Percentiles rank a stretch among this genome's conserved stretches.
Conservation (phyloP, 2,888 invertebrate species). For the Yponomeuta plumbellus region DNA sequence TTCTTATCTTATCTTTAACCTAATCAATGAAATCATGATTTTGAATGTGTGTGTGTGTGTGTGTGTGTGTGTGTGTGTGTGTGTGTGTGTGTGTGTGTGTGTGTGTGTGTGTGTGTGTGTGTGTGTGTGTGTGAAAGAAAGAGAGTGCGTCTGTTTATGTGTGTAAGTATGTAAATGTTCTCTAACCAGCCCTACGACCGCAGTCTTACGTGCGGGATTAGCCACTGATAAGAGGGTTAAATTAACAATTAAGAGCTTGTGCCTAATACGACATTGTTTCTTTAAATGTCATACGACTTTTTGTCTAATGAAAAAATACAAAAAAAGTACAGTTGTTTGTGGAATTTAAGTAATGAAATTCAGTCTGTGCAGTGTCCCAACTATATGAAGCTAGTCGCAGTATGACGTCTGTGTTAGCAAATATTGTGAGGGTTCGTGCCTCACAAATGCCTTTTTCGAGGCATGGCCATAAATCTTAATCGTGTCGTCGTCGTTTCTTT, state of each 20-base stretch:
- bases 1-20: too few species aligned
- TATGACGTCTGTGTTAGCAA: neutral
- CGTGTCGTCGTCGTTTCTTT: conserved; percentile 15
- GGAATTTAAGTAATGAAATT: neutral
- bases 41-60: too few species aligned
- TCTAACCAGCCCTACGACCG: too few species aligned
- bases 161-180: too few species aligned
- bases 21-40: too few species aligned
- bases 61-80: too few species aligned
- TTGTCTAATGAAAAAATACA: neutral
- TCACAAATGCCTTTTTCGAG: conserved; percentile 1
- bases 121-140: too few species aligned
- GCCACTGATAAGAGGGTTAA: too few species aligned
- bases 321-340: neutral
- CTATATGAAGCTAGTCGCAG: neutral
- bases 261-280: neutral
- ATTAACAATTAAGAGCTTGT: neutral
- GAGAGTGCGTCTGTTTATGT: too few species aligned
- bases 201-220: too few species aligned
- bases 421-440: conserved; percentile 7
- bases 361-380: neutral
- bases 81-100: too few species aligned
- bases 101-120: too few species aligned
- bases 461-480: conserved; percentile 17
- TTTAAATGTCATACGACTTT: neutral